Conservation (phyloP, 92 coral and sea anemone species). For the Actinernus sp. region DNA sequence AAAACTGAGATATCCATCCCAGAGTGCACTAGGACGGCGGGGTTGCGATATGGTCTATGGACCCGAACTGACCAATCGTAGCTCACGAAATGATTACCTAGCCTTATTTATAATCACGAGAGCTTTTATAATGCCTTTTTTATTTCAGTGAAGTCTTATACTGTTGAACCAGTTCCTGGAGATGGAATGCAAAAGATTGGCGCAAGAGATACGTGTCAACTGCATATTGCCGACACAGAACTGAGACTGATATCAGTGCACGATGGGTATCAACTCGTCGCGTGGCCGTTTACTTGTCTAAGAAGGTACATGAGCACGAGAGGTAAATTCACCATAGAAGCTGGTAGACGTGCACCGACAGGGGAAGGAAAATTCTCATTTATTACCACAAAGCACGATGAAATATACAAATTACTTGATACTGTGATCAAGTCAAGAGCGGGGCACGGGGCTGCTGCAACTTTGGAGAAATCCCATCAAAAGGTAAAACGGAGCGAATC, state of each 20-base stretch:
- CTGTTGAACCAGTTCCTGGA: constrained; percentile 82
- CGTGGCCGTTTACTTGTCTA: constrained; percentile 98
- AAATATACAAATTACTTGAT: constrained; percentile 89
- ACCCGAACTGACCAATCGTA: too few relatives aligned
- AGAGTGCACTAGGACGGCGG: too few relatives aligned
- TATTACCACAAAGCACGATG: constrained; percentile 87
- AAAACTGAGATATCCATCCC: too few relatives aligned
- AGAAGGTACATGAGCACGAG: constrained; percentile 91
- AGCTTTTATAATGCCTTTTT: neutral
- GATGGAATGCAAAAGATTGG: constrained; percentile 76
- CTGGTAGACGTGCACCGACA: constrained; percentile 98
- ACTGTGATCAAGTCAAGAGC: constrained; percentile 91
- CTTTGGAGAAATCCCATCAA: constrained; percentile 3
- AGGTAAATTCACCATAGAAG: constrained; percentile 90
- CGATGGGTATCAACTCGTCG: constrained; percentile 88
- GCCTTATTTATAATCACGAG: neutral
- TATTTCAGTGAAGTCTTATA: constrained; percentile 83
- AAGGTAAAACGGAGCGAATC: constrained; percentile 2
- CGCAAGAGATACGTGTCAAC: constrained; percentile 77
- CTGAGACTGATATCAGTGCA: constrained; percentile 82
- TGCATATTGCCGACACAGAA: constrained; percentile 86
- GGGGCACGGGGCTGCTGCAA: constrained; percentile 28
- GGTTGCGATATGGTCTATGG: too few relatives aligned
- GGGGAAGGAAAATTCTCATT: constrained; percentile 95
- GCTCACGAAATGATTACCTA: too few relatives aligned